Percentiles rank a stretch among this genome's conserved stretches.
These are phyloP conservation scores for Achlya flavicornis DNA, from an alignment of 2,888 invertebrate species.

Conservation along the genomic window DNA sequence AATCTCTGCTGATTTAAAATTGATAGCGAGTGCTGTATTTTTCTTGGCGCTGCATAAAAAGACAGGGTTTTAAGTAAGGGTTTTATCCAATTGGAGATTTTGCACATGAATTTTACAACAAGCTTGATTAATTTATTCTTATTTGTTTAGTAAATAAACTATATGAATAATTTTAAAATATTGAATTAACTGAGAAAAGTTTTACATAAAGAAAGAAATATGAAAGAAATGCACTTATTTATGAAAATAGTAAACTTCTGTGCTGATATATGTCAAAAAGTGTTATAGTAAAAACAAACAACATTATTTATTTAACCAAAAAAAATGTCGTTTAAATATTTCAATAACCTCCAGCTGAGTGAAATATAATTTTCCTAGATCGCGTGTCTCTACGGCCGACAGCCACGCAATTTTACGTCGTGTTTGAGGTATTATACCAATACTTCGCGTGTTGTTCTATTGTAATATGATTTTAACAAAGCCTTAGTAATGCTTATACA, in stretches of 20 bases:
- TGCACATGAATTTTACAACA: too few relatives aligned
- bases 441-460: slow-evolving; percentile 74
- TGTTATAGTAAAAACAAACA: neutral
- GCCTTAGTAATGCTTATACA: slow-evolving; percentile 70
- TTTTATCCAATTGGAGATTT: neutral
- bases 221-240: too few relatives aligned
- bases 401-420: slow-evolving; percentile 53
- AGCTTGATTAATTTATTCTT: too few relatives aligned
- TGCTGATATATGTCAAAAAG: neutral
- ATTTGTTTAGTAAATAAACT: too few relatives aligned
- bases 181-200: too few relatives aligned
- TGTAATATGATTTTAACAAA: slow-evolving; percentile 77
- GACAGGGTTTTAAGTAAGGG: neutral
- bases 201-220: too few relatives aligned
- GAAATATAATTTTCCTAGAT: slow-evolving; percentile 50
- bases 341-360: slow-evolving; percentile 21
- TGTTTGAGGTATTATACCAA: slow-evolving; percentile 67
- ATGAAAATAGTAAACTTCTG: too few relatives aligned
- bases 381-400: slow-evolving; percentile 57
- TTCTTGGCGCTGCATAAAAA: neutral
- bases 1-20: slow-evolving; percentile 6
- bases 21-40: neutral
- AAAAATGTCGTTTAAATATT: slow-evolving; percentile 18
- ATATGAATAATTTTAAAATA: too few relatives aligned
- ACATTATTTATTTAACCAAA: neutral